These are phyloP conservation scores for Gandaritis pyraliata DNA, from an alignment of 2,888 invertebrate species.

Conservation along the genomic window DNA sequence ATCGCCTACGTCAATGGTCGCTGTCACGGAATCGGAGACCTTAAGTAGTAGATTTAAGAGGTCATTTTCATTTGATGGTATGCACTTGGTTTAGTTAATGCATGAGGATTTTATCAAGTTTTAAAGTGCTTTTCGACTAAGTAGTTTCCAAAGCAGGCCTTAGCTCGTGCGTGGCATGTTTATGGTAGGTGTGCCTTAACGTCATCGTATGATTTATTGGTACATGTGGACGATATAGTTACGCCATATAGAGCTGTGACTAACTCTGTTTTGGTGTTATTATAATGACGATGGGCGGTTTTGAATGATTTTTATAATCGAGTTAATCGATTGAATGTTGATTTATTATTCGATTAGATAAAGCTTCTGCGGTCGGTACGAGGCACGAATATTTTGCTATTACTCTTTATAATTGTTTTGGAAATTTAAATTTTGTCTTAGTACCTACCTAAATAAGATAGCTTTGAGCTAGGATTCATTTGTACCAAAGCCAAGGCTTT, in stretches of 20 bases:
- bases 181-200: conserved; percentile 46
- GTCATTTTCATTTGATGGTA: conserved; percentile 38
- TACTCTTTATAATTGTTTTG: neutral
- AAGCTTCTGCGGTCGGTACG: conserved; percentile 35
- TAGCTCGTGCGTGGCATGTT: conserved; percentile 41
- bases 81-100: conserved; percentile 40
- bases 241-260: conserved; percentile 43
- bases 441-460: too few species aligned
- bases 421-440: too few species aligned
- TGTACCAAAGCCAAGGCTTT: neutral
- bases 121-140: conserved; percentile 44
- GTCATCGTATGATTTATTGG: conserved; percentile 51
- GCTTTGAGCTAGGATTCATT: neutral
- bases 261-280: conserved; percentile 45
- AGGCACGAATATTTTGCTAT: conserved; percentile 20
- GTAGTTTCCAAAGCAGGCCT: conserved; percentile 35
- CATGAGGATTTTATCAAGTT: conserved; percentile 48
- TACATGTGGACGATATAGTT: conserved; percentile 43
- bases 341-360: conserved; percentile 36
- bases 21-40: conserved; percentile 34
- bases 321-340: conserved; percentile 38
- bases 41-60: conserved; percentile 36
- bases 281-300: conserved; percentile 35
- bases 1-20: conserved; percentile 38
- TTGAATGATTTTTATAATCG: conserved; percentile 34